Base-by-base conservation (phyloP, 2,797 vertebrate species). In the Spinus pinus region DNA sequence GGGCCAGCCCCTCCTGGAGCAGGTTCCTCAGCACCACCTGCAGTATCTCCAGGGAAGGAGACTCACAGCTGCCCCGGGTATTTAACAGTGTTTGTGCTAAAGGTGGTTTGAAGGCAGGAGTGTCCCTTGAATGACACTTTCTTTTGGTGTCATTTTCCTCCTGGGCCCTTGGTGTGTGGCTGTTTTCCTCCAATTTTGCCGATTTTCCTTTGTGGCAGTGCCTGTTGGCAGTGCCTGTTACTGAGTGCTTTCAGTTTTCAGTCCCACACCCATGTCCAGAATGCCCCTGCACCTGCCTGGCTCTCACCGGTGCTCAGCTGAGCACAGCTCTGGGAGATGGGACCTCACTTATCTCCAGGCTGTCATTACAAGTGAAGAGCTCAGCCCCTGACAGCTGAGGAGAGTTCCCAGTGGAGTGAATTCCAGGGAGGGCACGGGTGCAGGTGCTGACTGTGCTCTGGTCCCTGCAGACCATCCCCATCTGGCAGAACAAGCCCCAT, bases 401-500 rank as follows among this genome's bases (percentile, higher is more conserved):
- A 19, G 13, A 4, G 3, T 64, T 77, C 27, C 33, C 56, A 60
- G 0, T 7, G 8, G 2, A 30, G 21, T 24, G 42, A 1, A 7
- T 57, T 12, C 6, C 23, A 9, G 15, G 39, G 8, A 14, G 24
- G 21, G 31, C 3, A 0, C 22, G 47, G 2, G 6, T 46, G 15
- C 7, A 9, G 33, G 1, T 17, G 5, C 6, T 75, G 21, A 70
- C 24, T 11, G 56, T 54, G 21, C 31, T 10, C 1, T 60, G 74
- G 69, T n/a, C 89, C 75, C 95, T 98, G 95, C 94, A 99, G 97
- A 99, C 99, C 30, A 99, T 99, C 93, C 99, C 99, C 79, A 99
- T 99, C 97, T 99, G 99, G 99, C 99, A 99, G 98, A 99, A 99
- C 97, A 99, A 99, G 93, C 99, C 99, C 27, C 98, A 99, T 28